Conservation (phyloP, 2,113 vertebrate species). For the Clupea harengus region DNA sequence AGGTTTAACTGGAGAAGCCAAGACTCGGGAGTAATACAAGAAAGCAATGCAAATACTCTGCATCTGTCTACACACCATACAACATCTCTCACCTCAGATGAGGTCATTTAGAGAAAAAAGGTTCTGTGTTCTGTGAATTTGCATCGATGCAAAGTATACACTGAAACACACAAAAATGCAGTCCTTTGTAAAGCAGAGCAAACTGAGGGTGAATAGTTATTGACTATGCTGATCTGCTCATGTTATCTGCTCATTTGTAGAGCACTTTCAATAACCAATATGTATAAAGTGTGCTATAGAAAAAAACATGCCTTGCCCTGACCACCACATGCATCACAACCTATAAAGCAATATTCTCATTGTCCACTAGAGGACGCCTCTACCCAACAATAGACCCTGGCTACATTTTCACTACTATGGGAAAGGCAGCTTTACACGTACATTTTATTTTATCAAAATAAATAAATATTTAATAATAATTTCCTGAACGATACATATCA, state of each 20-base stretch:
- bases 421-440: not conserved
- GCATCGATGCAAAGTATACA: not conserved
- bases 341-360: not conserved
- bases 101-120: not conserved
- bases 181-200: not conserved
- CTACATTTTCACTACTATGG: not conserved
- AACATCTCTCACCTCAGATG: not conserved
- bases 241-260: not conserved
- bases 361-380: slow-evolving; percentile 34
- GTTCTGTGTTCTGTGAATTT: not conserved
- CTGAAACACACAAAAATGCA: not conserved
- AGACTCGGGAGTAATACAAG: not conserved
- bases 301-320: not conserved
- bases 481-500: not conserved
- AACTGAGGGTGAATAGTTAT: not conserved
- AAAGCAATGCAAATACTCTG: not conserved
- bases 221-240: not conserved
- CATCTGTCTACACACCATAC: not conserved
- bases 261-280: not conserved
- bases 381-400: slow-evolving; percentile 9
- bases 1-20: not conserved
- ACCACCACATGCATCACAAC: not conserved
- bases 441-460: too few species aligned
- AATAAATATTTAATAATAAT: not conserved
- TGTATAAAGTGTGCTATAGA: not conserved